Evolutionary conservation across 2,797 vertebrate species (phyloP).

Genomic region (Coregonus sp.): DNA sequence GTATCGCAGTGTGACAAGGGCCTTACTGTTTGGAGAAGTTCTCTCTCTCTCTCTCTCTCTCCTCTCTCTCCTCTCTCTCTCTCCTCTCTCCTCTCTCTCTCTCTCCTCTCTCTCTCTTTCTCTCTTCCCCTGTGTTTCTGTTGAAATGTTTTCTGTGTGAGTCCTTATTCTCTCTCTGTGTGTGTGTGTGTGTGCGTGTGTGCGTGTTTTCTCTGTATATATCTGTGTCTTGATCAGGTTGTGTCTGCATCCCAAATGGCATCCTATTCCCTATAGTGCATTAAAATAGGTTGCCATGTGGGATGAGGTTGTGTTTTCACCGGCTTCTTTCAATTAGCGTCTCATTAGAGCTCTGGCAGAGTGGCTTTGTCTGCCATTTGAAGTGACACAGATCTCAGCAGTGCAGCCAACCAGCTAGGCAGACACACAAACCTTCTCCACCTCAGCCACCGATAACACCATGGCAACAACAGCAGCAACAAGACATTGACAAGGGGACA

Average conservation of each 20-base stretch:
- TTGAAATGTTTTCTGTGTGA: background rate
- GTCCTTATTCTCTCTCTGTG: background rate
- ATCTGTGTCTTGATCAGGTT: background rate
- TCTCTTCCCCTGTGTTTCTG: background rate
- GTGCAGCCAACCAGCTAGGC: background rate
- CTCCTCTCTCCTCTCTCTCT: background rate
- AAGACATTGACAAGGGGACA: background rate
- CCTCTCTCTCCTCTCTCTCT: background rate
- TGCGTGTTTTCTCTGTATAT: background rate
- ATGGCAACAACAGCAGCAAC: constrained; percentile 6
- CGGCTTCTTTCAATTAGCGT: constrained; percentile 24
- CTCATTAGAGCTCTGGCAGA: constrained; percentile 9
- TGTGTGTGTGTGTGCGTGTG: background rate
- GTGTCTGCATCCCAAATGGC: background rate
- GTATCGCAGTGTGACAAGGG: background rate
- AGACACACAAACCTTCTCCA: background rate
- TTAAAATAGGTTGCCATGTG: background rate
- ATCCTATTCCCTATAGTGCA: background rate
- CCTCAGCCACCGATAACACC: background rate
- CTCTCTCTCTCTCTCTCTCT: background rate
- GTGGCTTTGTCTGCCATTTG: background rate
- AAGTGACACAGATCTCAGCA: background rate
- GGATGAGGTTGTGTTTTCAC: constrained; percentile 1
- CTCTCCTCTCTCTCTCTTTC: too few species aligned
- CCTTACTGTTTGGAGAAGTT: constrained; percentile 2